Conservation (phyloP, 2,113 vertebrate genomes). For the Aldabrachelys gigantea region DNA sequence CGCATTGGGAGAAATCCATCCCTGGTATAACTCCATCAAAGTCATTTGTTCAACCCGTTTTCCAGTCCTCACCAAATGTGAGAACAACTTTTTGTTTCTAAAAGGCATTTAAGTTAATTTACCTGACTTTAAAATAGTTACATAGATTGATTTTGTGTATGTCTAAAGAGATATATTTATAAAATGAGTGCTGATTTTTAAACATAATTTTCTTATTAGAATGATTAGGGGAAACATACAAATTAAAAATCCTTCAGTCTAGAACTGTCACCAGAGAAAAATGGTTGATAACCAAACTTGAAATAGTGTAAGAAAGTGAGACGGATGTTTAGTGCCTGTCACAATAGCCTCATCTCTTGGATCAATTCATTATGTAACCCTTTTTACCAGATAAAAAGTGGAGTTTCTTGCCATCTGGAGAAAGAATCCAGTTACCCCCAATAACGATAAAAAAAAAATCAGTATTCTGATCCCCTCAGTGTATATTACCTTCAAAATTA, state of each 20-base stretch:
- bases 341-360: background rate
- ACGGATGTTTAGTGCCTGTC: background rate
- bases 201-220: constrained; percentile 54
- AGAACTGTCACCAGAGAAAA: constrained; percentile 28
- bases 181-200: constrained; percentile 38
- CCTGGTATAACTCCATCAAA: background rate
- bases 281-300: constrained; percentile 41
- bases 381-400: constrained; percentile 47
- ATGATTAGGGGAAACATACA: constrained; percentile 21
- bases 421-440: constrained; percentile 36
- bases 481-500: constrained; percentile 70
- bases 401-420: constrained; percentile 42
- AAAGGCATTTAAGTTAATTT: background rate
- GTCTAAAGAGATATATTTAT: constrained; percentile 14
- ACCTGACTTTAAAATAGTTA: background rate
- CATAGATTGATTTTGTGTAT: background rate
- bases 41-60: background rate
- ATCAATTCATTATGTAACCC: constrained; percentile 27
- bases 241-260: constrained; percentile 42
- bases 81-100: background rate
- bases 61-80: background rate
- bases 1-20: background rate
- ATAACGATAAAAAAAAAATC: constrained; percentile 58
- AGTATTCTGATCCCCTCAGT: constrained; percentile 54
- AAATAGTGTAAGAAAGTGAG: constrained; percentile 36